Percentiles rank a stretch among this genome's conserved stretches.
phyloP scores from a whole-genome alignment of 2,797 vertebrate species.

The Emys orbicularis region DNA sequence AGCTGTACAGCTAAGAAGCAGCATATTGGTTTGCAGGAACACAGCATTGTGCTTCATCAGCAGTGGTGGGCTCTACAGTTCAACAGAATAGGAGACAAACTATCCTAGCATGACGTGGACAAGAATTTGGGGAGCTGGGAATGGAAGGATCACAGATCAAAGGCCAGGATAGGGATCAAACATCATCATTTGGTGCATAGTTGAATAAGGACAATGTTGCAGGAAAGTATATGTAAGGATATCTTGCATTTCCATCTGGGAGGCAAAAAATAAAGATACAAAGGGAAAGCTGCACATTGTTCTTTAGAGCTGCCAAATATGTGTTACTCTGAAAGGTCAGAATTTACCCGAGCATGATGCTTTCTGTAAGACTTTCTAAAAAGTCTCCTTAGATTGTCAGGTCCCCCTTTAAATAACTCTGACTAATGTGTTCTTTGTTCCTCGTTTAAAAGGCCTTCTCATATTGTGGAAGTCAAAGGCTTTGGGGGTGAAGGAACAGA shows the following conservation, averaged over 20 bases:
- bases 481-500: constrained; percentile 33
- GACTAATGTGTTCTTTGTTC: constrained; percentile 42
- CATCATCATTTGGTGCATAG: constrained; percentile 26
- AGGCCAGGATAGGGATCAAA: constrained; percentile 1
- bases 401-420: constrained; percentile 57
- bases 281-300: constrained; percentile 68
- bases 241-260: constrained; percentile 16
- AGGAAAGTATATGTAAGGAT: background rate
- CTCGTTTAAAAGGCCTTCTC: constrained; percentile 29
- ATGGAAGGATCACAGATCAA: constrained; percentile 38
- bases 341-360: constrained; percentile 44
- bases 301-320: constrained; percentile 26
- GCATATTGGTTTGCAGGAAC: background rate
- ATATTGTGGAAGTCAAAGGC: constrained; percentile 49
- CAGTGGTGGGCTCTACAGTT: background rate
- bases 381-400: constrained; percentile 41
- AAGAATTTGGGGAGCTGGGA: background rate
- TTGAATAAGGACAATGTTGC: constrained; percentile 16
- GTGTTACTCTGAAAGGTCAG: constrained; percentile 33
- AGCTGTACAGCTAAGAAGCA: background rate
- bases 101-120: background rate
- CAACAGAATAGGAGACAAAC: background rate
- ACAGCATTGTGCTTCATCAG: background rate
- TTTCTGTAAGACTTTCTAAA: background rate
- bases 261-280: constrained; percentile 52